Evolutionary conservation across 2,888 invertebrate species (phyloP), one percentile per base, ranked within the genome.

Genomic region (Gasteruption jaculator): DNA sequence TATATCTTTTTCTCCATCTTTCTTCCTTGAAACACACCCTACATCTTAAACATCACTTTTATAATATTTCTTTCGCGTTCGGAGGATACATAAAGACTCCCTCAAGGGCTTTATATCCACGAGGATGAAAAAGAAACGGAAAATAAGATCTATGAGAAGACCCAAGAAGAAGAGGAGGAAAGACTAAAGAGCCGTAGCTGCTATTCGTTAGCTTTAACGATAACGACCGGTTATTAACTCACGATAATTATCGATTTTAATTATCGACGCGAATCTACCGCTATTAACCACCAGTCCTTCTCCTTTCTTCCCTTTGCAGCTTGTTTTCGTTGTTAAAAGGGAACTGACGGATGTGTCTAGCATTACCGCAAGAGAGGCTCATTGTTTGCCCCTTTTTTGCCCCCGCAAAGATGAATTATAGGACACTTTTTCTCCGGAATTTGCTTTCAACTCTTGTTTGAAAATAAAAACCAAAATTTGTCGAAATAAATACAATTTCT

Each of bases 221-320:
- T 65, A 67, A 67, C 64, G 62, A 67, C 61, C 59, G 61, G 62
- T 65, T 65, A 66, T 66, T 63, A 63, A 63, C 56, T 56, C 56
- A 45, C 56, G 63, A 64, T 65, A 64, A 67, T 65, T 65, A 67
- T 65, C 64, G 63, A 64, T 65, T 64, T 67, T 65, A 65, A 66
- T 65, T 63, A 63, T 65, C 65, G 60, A 58, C 57, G 48, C 41
- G 41, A 52, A 48, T 50, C 41, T 42, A 41, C 42, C 46, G 37
- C 35, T 46, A 43, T 48, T 45, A 53, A 50, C 35, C 38, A 46
- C 20, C 35, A 32, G 25, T 3, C 32, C 41, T 33, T n/a, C 19
- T 22, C 14, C 15, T 35, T 35, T 20, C 16, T 39, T 22, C 14
- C 21, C 21, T 25, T 24, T 21, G 11, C 21, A 22, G 15, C 8